Evolutionary conservation across 2,888 invertebrate species (phyloP).

Genomic region (Cheilosia impressa): DNA sequence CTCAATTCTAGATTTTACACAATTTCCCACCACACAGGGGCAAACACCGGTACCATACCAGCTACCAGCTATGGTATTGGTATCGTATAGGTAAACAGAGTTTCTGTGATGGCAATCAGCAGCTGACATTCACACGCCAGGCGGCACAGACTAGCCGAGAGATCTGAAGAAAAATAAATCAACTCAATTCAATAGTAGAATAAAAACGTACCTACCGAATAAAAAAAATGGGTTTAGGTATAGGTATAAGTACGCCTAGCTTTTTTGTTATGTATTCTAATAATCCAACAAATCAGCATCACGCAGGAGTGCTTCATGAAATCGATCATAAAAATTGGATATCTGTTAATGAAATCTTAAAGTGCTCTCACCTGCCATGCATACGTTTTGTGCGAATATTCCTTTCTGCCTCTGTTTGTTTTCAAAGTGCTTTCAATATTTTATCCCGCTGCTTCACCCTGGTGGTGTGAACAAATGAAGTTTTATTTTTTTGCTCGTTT

Average conservation of each 20-base stretch:
- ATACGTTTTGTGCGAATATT: neutral
- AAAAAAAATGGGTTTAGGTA: neutral
- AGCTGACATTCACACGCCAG: constrained; percentile 9
- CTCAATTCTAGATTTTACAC: constrained; percentile 4
- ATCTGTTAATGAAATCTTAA: constrained; percentile 50
- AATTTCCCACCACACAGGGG: neutral
- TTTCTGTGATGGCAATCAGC: neutral
- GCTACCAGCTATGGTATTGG: too few relatives aligned
- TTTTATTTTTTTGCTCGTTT: neutral
- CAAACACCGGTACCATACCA: neutral
- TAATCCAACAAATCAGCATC: constrained; percentile 7
- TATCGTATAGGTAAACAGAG: too few relatives aligned
- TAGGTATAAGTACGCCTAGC: constrained; percentile 1
- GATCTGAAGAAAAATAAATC: constrained; percentile 14
- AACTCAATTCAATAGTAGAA: neutral
- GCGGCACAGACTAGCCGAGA: neutral
- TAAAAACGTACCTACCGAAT: constrained; percentile 22
- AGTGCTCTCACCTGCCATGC: constrained; percentile 40
- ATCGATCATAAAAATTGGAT: constrained; percentile 34
- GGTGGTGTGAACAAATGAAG: neutral
- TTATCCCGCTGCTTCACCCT: neutral
- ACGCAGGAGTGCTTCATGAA: constrained; percentile 34
- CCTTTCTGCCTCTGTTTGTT: neutral
- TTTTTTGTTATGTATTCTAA: constrained; percentile 3
- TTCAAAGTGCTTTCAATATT: constrained; percentile 13